These are phyloP conservation scores for Hoplostethus atlanticus DNA, from an alignment of 2,797 vertebrate species.

Conservation along the genomic window DNA sequence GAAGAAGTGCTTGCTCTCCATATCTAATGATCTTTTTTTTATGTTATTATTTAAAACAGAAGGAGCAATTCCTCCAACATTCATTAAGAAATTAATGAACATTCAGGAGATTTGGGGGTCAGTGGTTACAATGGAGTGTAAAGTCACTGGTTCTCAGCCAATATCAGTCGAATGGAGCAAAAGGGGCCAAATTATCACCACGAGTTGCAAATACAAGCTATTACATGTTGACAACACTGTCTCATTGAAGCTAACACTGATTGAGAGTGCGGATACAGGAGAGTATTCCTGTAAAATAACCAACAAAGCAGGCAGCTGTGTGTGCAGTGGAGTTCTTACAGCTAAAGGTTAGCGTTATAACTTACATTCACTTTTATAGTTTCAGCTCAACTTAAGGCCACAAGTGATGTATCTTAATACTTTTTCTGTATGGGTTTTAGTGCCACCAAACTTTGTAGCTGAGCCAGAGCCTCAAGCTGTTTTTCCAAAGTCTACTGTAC, in stretches of 20 bases:
- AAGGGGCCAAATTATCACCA: slow-evolving; percentile 88
- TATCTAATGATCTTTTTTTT: slow-evolving; percentile 32
- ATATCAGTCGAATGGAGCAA: slow-evolving; percentile 92
- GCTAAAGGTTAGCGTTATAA: slow-evolving; percentile 81
- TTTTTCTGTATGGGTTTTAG: slow-evolving; percentile 79
- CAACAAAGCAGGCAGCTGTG: slow-evolving; percentile 89
- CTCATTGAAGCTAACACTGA: slow-evolving; percentile 86
- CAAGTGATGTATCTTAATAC: not conserved
- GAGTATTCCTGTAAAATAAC: slow-evolving; percentile 90
- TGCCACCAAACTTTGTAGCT: slow-evolving; percentile 90
- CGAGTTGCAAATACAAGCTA: slow-evolving; percentile 88
- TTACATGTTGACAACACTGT: slow-evolving; percentile 85
- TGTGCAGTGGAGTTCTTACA: slow-evolving; percentile 87
- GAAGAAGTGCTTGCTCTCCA: not conserved
- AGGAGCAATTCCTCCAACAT: slow-evolving; percentile 90
- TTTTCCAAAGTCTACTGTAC: slow-evolving; percentile 88
- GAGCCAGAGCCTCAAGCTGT: slow-evolving; percentile 89
- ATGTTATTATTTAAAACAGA: slow-evolving; percentile 82
- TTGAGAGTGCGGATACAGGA: slow-evolving; percentile 89
- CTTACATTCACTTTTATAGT: slow-evolving; percentile 2
- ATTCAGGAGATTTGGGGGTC: slow-evolving; percentile 89
- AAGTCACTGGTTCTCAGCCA: slow-evolving; percentile 91
- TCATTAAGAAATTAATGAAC: slow-evolving; percentile 90
- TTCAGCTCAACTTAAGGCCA: not conserved
- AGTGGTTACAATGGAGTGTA: slow-evolving; percentile 90